Percentiles rank a stretch among this genome's conserved stretches.
phyloP scores from a whole-genome alignment of 1,140 invertebrate species.

The Leucophenga varia region DNA sequence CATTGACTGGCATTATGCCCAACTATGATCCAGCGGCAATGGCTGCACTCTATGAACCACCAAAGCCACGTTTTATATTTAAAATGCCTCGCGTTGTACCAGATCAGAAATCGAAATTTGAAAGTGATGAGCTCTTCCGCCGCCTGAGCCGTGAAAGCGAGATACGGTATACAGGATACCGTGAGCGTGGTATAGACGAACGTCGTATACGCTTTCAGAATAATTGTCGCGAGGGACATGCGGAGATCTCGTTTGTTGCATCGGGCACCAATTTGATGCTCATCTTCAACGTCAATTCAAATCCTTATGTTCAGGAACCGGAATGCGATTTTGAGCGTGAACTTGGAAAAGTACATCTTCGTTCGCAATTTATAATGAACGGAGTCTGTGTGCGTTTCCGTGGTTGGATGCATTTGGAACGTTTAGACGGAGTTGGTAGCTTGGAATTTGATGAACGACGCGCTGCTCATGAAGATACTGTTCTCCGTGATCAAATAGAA shows the following conservation, averaged over 20 bases:
- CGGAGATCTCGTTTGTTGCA: constrained; percentile 89
- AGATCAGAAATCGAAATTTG: constrained; percentile 94
- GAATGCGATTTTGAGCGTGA: constrained; percentile 96
- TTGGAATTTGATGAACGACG: constrained; percentile 90
- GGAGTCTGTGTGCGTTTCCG: constrained; percentile 95
- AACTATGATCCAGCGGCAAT: constrained; percentile 81
- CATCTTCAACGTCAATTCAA: constrained; percentile 72
- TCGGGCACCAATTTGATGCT: constrained; percentile 94
- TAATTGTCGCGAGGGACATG: constrained; percentile 90
- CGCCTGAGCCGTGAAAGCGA: constrained; percentile 92
- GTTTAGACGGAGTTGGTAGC: constrained; percentile 92
- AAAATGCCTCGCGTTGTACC: constrained; percentile 96
- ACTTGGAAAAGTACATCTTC: constrained; percentile 93
- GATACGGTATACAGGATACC: constrained; percentile 91
- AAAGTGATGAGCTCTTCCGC: constrained; percentile 93
- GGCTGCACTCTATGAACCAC: constrained; percentile 87
- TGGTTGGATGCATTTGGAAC: constrained; percentile 90
- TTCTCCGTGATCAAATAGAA: constrained; percentile 87
- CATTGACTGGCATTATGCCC: constrained; percentile 75
- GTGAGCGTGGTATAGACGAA: constrained; percentile 89
- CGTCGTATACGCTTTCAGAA: constrained; percentile 90
- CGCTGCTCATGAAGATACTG: constrained; percentile 77
- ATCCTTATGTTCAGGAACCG: constrained; percentile 71
- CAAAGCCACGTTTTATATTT: constrained; percentile 83
- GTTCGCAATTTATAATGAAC: constrained; percentile 95